A percentile compares a stretch with the other conserved stretches of the same genome.
These are phyloP conservation scores for Acrobasis consociella DNA, from an alignment of 2,888 invertebrate genomes.

Conservation along the genomic window DNA sequence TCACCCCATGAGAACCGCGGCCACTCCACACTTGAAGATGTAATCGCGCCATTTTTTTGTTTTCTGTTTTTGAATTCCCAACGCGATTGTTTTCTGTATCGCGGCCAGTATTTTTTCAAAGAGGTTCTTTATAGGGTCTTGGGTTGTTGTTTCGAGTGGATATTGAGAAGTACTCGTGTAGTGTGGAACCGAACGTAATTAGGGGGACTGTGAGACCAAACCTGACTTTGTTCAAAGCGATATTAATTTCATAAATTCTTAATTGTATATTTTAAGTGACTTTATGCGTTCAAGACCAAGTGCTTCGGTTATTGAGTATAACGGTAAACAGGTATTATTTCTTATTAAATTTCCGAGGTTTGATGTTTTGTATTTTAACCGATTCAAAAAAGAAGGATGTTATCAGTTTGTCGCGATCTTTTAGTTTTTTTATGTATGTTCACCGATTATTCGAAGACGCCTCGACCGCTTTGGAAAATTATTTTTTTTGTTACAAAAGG, in stretches of 20 bases:
- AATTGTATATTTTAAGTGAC: constrained; percentile 8
- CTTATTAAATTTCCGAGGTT: neutral
- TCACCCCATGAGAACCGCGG: constrained; percentile 78
- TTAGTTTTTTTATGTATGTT: too few species aligned
- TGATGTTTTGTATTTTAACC: neutral
- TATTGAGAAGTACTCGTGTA: constrained; percentile 66
- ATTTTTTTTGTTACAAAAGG: too few species aligned
- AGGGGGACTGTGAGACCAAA: constrained; percentile 50
- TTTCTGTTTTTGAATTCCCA: constrained; percentile 59
- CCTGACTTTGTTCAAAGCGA: constrained; percentile 44
- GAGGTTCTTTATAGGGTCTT: constrained; percentile 55
- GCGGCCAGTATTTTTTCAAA: constrained; percentile 59
- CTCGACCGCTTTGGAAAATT: too few species aligned
- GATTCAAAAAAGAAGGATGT: too few species aligned
- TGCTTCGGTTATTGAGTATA: neutral
- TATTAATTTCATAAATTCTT: constrained; percentile 33
- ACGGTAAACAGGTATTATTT: neutral
- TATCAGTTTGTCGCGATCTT: too few species aligned
- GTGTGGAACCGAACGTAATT: constrained; percentile 50
- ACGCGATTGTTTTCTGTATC: constrained; percentile 65
- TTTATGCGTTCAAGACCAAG: neutral
- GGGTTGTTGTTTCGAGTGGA: constrained; percentile 69
- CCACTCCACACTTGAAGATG: constrained; percentile 72
- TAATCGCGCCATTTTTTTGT: constrained; percentile 80
- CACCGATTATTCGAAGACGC: too few species aligned